These are phyloP conservation scores for Daboia siamensis DNA, from an alignment of 2,113 vertebrate genomes.

Conservation along the genomic window DNA sequence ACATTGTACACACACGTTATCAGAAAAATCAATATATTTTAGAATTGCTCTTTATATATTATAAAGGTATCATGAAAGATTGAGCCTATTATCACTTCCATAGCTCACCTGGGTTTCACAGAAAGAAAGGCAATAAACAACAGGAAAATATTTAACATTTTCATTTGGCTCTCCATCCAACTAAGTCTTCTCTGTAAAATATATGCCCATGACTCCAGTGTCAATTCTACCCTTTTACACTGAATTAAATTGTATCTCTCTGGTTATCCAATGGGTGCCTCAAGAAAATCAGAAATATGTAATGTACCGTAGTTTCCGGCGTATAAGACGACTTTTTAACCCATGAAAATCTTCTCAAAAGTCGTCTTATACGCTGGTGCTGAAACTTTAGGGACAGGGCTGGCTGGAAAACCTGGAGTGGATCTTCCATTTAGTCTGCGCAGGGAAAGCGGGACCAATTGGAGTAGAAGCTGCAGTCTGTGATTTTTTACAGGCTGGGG, in stretches of 20 bases:
- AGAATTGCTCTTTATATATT: neutral
- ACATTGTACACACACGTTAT: neutral
- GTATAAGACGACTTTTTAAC: too few relatives aligned
- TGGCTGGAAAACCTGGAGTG: too few relatives aligned
- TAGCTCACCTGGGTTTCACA: conserved; percentile 16
- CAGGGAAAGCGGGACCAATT: too few relatives aligned
- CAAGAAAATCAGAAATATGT: conserved; percentile 53
- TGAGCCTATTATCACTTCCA: conserved; percentile 25
- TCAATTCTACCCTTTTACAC: conserved; percentile 57
- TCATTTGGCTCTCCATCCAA: conserved; percentile 58
- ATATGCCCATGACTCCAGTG: conserved; percentile 60
- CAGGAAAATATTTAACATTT: conserved; percentile 58
- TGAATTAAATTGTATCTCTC: conserved; percentile 53
- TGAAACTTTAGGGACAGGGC: too few relatives aligned
- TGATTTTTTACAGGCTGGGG: too few relatives aligned
- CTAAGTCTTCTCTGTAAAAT: conserved; percentile 59
- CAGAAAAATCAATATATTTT: neutral
- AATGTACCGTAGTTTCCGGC: too few relatives aligned
- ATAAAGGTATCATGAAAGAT: conserved; percentile 27
- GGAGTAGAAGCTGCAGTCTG: too few relatives aligned
- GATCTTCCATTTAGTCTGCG: too few relatives aligned
- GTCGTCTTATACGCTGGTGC: too few relatives aligned
- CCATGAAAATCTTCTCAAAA: too few relatives aligned
- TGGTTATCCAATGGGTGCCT: conserved; percentile 55
- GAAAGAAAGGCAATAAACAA: conserved; percentile 40